These are phyloP conservation scores for Chromobotia macracanthus DNA, from an alignment of 2,797 vertebrate genomes.

Conservation along the genomic window DNA sequence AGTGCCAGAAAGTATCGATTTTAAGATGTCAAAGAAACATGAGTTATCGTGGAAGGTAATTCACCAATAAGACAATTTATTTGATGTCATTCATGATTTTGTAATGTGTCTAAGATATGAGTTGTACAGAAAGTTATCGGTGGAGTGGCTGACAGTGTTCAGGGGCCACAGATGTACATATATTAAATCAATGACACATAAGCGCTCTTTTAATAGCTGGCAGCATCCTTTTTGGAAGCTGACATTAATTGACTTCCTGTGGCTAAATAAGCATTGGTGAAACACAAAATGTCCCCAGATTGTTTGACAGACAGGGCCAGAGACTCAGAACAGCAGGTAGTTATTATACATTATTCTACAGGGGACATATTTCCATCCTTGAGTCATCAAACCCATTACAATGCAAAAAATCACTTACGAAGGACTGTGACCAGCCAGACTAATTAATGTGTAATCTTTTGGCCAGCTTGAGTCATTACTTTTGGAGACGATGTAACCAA, in stretches of 20 bases:
- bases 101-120: neutral
- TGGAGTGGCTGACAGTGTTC: constrained; percentile 71
- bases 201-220: constrained; percentile 73
- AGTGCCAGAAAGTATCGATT: constrained; percentile 69
- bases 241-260: constrained; percentile 85
- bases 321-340: constrained; percentile 82
- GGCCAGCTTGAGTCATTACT: neutral
- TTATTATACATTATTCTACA: constrained; percentile 76
- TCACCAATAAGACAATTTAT: neutral
- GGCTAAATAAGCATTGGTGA: constrained; percentile 82
- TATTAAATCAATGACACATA: constrained; percentile 75
- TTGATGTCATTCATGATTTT: neutral
- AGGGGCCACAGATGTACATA: constrained; percentile 80
- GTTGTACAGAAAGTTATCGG: constrained; percentile 39
- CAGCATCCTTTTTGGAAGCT: too few species aligned
- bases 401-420: constrained; percentile 55
- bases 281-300: constrained; percentile 81
- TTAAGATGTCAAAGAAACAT: constrained; percentile 35
- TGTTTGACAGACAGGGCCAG: constrained; percentile 79
- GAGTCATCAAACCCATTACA: constrained; percentile 71
- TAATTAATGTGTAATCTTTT: neutral
- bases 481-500: neutral
- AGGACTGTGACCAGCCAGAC: constrained; percentile 13
- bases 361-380: constrained; percentile 76
- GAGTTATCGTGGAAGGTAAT: neutral